Conservation (phyloP, 1,140 invertebrate genomes). For the Epicauta chinensis region DNA sequence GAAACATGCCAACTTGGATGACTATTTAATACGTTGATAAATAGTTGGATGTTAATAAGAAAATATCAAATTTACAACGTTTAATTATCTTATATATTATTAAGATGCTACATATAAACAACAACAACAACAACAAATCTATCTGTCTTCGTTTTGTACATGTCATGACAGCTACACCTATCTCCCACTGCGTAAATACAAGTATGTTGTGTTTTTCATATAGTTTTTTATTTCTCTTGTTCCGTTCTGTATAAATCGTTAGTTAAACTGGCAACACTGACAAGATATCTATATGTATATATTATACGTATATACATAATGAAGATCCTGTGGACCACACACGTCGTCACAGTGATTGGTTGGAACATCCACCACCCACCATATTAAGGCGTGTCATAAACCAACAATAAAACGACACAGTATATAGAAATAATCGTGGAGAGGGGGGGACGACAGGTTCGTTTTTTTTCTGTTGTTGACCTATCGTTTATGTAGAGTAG, state of each 20-base stretch:
- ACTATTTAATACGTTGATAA: no score
- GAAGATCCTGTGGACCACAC: conserved; percentile 41
- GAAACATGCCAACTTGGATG: no score
- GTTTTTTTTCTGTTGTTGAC: no score
- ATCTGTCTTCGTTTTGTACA: not conserved
- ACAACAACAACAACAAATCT: no score
- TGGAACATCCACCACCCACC: conserved; percentile 13
- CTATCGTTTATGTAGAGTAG: not conserved
- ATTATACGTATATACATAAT: conserved; percentile 35
- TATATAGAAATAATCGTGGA: not conserved
- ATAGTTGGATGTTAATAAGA: conserved; percentile 13
- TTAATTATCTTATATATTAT: conserved; percentile 14
- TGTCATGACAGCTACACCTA: not conserved
- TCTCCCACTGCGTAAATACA: conserved; percentile 12
- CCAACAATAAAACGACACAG: conserved; percentile 6
- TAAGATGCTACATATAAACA: not conserved
- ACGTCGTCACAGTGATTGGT: conserved; percentile 40
- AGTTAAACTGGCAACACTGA: conserved; percentile 38
- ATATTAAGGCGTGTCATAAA: conserved; percentile 1
- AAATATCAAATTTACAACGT: conserved; percentile 21
- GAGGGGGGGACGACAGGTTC: not conserved
- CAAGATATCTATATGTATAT: no score
- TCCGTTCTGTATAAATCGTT: conserved; percentile 26
- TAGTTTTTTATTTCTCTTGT: no score
- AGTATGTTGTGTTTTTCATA: no score